A percentile compares a stretch with the other conserved stretches of the same genome.
phyloP scores from a whole-genome alignment of 2,888 invertebrate genomes.

The Dryobotodes eremita region DNA sequence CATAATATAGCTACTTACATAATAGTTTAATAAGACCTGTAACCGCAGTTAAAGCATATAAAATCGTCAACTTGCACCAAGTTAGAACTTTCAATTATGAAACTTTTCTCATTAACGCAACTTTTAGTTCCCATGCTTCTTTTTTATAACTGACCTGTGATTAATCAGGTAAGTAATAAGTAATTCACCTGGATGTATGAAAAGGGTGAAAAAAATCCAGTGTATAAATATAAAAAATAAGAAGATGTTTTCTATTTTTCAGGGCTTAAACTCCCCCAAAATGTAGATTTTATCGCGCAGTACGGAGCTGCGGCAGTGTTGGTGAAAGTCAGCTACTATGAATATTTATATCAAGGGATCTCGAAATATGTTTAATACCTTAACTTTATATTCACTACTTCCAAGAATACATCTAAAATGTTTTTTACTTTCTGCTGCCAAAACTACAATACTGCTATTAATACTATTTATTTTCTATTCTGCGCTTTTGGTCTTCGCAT shows the following conservation, averaged over 20 bases:
- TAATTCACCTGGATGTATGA: background rate
- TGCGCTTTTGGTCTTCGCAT: background rate
- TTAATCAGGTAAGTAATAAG: background rate
- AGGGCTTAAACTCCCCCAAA: slow-evolving; percentile 24
- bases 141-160: background rate
- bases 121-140: background rate
- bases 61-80: background rate
- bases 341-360: slow-evolving; percentile 38
- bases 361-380: slow-evolving; percentile 39
- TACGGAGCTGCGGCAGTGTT: slow-evolving; percentile 4
- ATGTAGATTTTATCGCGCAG: slow-evolving; percentile 31
- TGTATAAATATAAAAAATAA: slow-evolving; percentile 1
- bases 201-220: too few species aligned
- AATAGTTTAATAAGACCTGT: background rate
- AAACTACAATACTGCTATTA: background rate
- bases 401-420: slow-evolving; percentile 1
- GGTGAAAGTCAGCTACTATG: slow-evolving; percentile 30
- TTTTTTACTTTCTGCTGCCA: background rate
- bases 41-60: background rate
- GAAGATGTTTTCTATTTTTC: slow-evolving; percentile 11
- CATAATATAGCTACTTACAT: background rate
- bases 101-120: background rate
- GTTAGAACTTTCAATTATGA: background rate
- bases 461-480: too few species aligned
- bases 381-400: background rate